Base-by-base conservation (phyloP, 2,113 vertebrate species). In the Zapornia atra region DNA sequence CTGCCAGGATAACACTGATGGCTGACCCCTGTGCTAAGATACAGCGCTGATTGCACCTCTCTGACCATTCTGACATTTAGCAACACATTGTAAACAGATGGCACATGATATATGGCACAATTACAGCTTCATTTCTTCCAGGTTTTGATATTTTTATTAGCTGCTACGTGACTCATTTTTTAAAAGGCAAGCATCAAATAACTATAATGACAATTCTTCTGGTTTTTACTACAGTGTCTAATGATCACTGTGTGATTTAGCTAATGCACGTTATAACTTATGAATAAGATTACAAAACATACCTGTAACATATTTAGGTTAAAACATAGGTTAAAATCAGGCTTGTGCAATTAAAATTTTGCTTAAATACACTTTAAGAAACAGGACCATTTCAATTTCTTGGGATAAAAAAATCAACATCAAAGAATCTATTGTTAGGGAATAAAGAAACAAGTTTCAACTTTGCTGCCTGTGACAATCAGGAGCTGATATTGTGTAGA, bases 341-440 rank as follows among this genome's bases (percentile, higher is more conserved):
- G 22, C 96, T 93, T 89, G 36, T 86, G 48, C 20, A 93, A 65
- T 81, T 91, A 71, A 69, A 90, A 53, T 26, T 88, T 89, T 60
- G 9, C 14, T 68, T 40, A 57, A 48, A 7, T 66, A 84, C 53
- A 44, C 6, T 59, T 56, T 12, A 10, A 24, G 75, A 78, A 71
- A 7, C 3, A 5, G n/a, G 5, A 26, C 25, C 0, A 57, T 79
- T 85, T 90, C 9, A 29, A 29, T 64, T 48, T 83, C 51, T 73
- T 57, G 26, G 14, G 36, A 57, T 69, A 2, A 71, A 12, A 66
- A 13, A 56, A 78, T 61, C 11, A 11, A 57, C 20, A 48, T 20
- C 48, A 48, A 48, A 48, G 48, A 48, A 48, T 48, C 4, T 48
- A 48, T 48, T 22, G 19, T 48, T 48, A 61, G 26, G 14, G 36